Percentiles rank a stretch among this genome's conserved stretches.
Evolutionary conservation across 2,888 invertebrate species (phyloP).

Genomic region (Morpho deidamia): DNA sequence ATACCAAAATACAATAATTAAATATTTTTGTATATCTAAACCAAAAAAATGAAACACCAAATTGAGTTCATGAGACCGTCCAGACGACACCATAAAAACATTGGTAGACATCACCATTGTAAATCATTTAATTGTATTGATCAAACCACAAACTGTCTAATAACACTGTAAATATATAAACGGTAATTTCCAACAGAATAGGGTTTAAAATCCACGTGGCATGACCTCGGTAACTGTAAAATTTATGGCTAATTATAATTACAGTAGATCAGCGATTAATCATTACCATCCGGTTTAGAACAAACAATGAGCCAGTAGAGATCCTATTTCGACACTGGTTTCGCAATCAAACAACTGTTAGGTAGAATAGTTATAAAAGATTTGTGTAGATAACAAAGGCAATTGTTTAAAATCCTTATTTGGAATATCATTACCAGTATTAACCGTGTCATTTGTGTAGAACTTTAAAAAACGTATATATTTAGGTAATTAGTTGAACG

Average conservation of each 20-base stretch:
- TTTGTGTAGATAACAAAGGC: constrained; percentile 22
- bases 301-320: constrained; percentile 39
- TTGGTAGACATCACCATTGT: no score
- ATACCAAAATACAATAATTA: no score
- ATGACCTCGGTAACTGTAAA: constrained; percentile 23
- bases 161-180: no score
- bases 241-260: constrained; percentile 39
- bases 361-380: constrained; percentile 29
- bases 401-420: constrained; percentile 20
- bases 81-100: no score
- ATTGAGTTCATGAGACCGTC: no score
- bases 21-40: no score
- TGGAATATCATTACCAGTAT: constrained; percentile 1
- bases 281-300: constrained; percentile 45
- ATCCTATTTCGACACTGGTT: constrained; percentile 46
- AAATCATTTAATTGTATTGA: no score
- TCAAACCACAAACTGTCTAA: no score
- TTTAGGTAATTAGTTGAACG: no score
- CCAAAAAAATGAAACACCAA: no score
- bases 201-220: not conserved
- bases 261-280: constrained; percentile 41
- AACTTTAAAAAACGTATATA: not conserved
- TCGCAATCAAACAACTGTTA: constrained; percentile 40
- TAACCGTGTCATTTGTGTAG: not conserved
- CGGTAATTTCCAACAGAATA: not conserved